Evolutionary conservation across 2,797 vertebrate genomes (phyloP).

Genomic region (Mormyrus hasselquistii): DNA sequence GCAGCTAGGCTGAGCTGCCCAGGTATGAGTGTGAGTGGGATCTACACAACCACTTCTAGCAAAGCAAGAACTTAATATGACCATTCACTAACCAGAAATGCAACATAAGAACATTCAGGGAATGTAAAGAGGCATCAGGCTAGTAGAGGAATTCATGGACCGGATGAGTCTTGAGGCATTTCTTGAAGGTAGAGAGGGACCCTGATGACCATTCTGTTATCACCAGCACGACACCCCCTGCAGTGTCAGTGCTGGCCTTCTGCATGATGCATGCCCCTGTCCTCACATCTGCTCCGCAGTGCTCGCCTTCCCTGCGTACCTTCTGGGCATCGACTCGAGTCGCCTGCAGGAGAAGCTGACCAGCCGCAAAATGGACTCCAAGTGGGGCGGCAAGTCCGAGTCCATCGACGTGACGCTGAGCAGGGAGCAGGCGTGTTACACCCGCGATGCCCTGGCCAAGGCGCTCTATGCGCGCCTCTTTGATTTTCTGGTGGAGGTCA

Average conservation of each 20-base stretch:
- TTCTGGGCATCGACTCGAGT: slow-evolving; percentile 79
- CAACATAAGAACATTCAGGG: not conserved
- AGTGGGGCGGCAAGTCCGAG: slow-evolving; percentile 86
- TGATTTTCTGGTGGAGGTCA: slow-evolving; percentile 90
- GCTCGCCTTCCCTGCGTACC: slow-evolving; percentile 89
- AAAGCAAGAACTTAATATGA: not conserved
- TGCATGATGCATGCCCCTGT: not conserved
- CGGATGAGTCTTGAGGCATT: not conserved
- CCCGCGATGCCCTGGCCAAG: slow-evolving; percentile 87
- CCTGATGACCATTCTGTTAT: not conserved
- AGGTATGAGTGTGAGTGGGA: not conserved
- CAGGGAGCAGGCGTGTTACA: slow-evolving; percentile 88
- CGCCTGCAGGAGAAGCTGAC: slow-evolving; percentile 89
- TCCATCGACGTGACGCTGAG: slow-evolving; percentile 91
- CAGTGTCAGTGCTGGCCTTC: not conserved
- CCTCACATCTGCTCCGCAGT: slow-evolving; percentile 53
- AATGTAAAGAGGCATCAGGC: not conserved
- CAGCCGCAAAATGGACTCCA: slow-evolving; percentile 94
- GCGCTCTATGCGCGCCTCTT: slow-evolving; percentile 88
- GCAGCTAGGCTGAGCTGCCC: not conserved
- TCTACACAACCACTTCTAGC: not conserved
- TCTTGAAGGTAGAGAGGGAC: not conserved
- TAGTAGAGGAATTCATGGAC: not conserved
- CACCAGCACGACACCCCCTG: not conserved
- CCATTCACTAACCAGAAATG: not conserved